Evolutionary conservation across 2,797 vertebrate species (phyloP).

Genomic region (Brachymystax lenok): DNA sequence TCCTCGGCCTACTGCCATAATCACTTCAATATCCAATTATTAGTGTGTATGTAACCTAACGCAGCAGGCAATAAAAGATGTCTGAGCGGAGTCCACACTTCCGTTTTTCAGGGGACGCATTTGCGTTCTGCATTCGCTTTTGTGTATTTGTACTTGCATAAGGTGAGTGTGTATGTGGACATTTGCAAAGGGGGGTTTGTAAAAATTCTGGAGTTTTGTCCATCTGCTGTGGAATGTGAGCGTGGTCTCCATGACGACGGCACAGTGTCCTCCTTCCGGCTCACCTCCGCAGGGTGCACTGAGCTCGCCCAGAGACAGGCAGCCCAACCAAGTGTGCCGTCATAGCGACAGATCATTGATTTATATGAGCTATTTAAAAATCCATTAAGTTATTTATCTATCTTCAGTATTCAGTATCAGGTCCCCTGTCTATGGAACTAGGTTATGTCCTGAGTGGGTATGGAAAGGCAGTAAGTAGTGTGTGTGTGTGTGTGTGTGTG

Average conservation of each 20-base stretch:
- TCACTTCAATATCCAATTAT: too few species aligned
- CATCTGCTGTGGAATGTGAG: constrained; percentile 65
- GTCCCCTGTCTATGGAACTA: constrained; percentile 40
- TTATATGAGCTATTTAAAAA: constrained; percentile 40
- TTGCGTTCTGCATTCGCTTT: neutral
- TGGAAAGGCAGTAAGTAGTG: constrained; percentile 1
- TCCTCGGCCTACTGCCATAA: too few species aligned
- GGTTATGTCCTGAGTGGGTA: constrained; percentile 43
- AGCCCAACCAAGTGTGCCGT: constrained; percentile 43
- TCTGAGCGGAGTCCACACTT: too few species aligned
- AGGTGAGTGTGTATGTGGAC: neutral
- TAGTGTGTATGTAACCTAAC: too few species aligned
- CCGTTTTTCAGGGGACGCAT: neutral
- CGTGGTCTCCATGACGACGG: constrained; percentile 66
- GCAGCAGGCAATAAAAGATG: too few species aligned
- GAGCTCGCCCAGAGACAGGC: constrained; percentile 19
- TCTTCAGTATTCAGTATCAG: constrained; percentile 37
- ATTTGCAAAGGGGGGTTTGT: constrained; percentile 34
- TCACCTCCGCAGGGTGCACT: constrained; percentile 38
- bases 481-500: constrained; percentile 4
- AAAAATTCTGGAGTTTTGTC: constrained; percentile 55
- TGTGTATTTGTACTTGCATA: neutral
- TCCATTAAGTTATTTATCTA: constrained; percentile 38
- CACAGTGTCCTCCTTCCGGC: constrained; percentile 58
- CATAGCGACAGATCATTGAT: constrained; percentile 31